Evolutionary conservation across 2,113 vertebrate genomes (phyloP), one percentile per base, ranked within the genome.

Genomic region (Sinosuthora webbiana): DNA sequence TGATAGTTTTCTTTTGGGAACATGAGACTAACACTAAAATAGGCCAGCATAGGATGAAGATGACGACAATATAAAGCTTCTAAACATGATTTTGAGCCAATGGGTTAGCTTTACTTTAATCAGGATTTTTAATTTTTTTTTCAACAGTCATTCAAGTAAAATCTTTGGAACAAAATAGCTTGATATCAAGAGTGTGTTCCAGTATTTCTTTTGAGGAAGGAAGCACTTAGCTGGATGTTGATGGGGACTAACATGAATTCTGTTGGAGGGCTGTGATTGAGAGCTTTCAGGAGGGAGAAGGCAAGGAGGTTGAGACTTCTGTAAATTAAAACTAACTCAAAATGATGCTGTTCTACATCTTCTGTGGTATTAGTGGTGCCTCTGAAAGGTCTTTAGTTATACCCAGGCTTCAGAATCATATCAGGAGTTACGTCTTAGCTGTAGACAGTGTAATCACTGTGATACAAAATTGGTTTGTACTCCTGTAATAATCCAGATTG

Each of bases 31-130:
- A 47, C 33, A 23, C 41, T 96, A 65, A 83, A 96, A 87, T 49
- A 97, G 90, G 65, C 81, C 84, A 93, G 41, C 57, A 69, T 16
- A 68, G 78, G 87, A 83, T 94, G 93, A 91, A 70, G 56, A 37
- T 89, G 90, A 82, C 0, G 9, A 71, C 57, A 84, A 15, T 68
- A 64, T 68, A 88, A 91, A 88, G 78, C 82, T 91, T 56, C 62
- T 82, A 49, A 87, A 79, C 28, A 19, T 62, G 15, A n/a, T 76
- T 91, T 85, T 85, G 62, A 87, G 44, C 33, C 49, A 79, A 4
- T 85, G 44, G 13, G 31, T 87, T 94, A 23, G 57, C 35, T 78
- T 91, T 74, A 89, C 55, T 94, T 84, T 91, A 89, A 93, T 82
- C 33, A 12, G 60, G 80, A 71, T 91, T 92, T 8, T 4, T 39